Evolutionary conservation across 2,113 vertebrate genomes (phyloP).

Genomic region (Bungarus multicinctus): DNA sequence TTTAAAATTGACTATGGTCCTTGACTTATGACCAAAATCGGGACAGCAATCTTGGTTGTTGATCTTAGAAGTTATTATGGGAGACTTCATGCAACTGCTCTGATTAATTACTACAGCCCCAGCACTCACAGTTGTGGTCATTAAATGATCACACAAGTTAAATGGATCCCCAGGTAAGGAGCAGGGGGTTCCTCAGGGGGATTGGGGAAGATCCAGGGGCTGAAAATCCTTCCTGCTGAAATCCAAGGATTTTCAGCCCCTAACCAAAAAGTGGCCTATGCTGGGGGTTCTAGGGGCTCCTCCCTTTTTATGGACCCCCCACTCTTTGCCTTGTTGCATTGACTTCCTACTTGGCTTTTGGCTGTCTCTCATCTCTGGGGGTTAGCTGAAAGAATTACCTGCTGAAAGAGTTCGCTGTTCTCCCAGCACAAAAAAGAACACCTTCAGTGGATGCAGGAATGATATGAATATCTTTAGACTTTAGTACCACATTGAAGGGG

Average conservation of each 20-base stretch:
- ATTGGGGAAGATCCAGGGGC: neutral
- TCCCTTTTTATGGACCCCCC: neutral
- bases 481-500: too few species aligned
- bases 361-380: too few species aligned
- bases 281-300: neutral
- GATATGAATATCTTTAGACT: too few species aligned
- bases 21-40: too few species aligned
- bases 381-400: too few species aligned
- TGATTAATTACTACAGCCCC: neutral
- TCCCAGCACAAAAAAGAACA: too few species aligned
- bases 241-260: neutral
- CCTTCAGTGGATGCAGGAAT: too few species aligned
- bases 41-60: neutral
- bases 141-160: neutral
- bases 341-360: neutral
- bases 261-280: too few species aligned
- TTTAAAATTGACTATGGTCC: neutral
- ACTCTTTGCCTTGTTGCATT: neutral
- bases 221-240: neutral
- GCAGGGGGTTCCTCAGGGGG: neutral
- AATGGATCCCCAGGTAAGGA: neutral
- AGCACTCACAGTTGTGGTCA: neutral
- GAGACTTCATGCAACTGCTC: neutral
- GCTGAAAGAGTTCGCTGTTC: too few species aligned
- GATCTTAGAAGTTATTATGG: neutral